phyloP scores from a whole-genome alignment of 2,888 invertebrate genomes.

The Drosophila kambysellisi region DNA sequence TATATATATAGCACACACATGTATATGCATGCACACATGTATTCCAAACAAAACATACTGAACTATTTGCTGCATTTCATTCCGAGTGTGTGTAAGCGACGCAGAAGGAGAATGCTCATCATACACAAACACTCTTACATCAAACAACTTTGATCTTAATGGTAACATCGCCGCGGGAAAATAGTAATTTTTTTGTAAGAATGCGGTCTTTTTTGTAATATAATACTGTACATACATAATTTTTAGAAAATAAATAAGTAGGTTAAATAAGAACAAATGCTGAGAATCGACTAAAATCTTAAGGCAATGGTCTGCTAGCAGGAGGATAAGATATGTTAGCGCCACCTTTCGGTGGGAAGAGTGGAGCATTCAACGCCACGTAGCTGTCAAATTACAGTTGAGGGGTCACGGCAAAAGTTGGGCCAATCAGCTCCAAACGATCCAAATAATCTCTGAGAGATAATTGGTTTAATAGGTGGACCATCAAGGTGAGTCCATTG shows the following conservation, averaged over 20 bases:
- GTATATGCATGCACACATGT: constrained; percentile 32
- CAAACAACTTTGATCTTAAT: constrained; percentile 26
- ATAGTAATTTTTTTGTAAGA: constrained; percentile 29
- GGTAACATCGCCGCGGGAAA: constrained; percentile 3
- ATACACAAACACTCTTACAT: constrained; percentile 12
- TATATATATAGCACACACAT: constrained; percentile 7
- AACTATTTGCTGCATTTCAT: constrained; percentile 69
- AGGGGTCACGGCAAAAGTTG: too few relatives aligned
- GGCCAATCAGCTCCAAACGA: too few relatives aligned
- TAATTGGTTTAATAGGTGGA: too few relatives aligned
- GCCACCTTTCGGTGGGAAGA: too few relatives aligned
- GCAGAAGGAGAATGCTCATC: constrained; percentile 20
- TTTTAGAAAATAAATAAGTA: constrained; percentile 53
- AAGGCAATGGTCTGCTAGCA: too few relatives aligned
- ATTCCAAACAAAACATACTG: constrained; percentile 53
- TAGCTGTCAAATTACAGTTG: background rate
- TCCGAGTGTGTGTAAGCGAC: constrained; percentile 54
- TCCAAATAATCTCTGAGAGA: too few relatives aligned
- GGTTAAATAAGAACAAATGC: constrained; percentile 9
- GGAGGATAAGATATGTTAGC: too few relatives aligned
- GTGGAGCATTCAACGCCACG: background rate
- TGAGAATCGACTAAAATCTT: background rate
- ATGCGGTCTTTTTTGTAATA: constrained; percentile 41
- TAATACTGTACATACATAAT: constrained; percentile 56
- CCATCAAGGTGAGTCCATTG: too few relatives aligned